A percentile compares a stretch with the other conserved stretches of the same genome.
These are phyloP conservation scores for Miltochrista miniata DNA, from an alignment of 2,888 invertebrate genomes.

Conservation along the genomic window DNA sequence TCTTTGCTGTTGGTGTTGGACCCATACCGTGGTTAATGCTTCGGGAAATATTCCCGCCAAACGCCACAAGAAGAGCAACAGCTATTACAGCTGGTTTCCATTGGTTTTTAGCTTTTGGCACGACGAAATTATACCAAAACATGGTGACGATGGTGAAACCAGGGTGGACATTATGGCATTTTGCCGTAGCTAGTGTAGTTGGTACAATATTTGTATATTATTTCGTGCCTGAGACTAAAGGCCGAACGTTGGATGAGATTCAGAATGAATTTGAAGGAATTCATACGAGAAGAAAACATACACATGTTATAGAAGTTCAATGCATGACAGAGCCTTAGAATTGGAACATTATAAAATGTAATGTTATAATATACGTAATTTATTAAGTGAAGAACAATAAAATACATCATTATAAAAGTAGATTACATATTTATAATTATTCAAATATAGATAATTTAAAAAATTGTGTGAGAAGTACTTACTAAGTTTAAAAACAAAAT, in stretches of 20 bases:
- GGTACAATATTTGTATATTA: slow-evolving; percentile 85
- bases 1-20: slow-evolving; percentile 87
- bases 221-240: slow-evolving; percentile 88
- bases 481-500: no score
- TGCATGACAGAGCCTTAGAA: slow-evolving; percentile 57
- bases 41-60: slow-evolving; percentile 86
- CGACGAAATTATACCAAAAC: slow-evolving; percentile 85
- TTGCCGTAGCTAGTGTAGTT: slow-evolving; percentile 83
- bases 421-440: no score
- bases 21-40: slow-evolving; percentile 89
- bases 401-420: no score
- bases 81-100: slow-evolving; percentile 87
- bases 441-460: no score
- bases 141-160: slow-evolving; percentile 80
- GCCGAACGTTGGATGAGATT: slow-evolving; percentile 81
- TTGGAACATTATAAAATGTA: neutral
- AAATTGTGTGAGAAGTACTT: no score
- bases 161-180: slow-evolving; percentile 87
- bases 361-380: no score
- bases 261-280: slow-evolving; percentile 78
- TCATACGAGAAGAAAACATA: slow-evolving; percentile 68
- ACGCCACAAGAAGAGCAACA: slow-evolving; percentile 85
- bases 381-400: no score
- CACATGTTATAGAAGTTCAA: slow-evolving; percentile 75
- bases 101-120: slow-evolving; percentile 87